These are phyloP conservation scores for Trissolcus brochymenae DNA, from an alignment of 2,888 invertebrate species.

Conservation along the genomic window DNA sequence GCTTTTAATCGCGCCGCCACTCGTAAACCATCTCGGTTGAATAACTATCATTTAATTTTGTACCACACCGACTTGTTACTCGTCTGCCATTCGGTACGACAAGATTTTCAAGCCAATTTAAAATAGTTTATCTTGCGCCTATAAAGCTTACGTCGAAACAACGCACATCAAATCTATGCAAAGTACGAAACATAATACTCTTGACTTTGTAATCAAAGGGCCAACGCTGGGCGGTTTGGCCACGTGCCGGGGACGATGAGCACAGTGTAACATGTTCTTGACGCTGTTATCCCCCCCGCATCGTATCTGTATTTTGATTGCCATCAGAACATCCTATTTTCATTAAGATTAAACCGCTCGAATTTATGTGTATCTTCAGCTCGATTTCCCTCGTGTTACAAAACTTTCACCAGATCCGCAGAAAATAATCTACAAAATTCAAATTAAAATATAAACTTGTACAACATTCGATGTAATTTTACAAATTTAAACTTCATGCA, in stretches of 20 bases:
- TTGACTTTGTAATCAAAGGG: constrained; percentile 41
- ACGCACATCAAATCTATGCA: constrained; percentile 28
- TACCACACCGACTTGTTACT: constrained; percentile 13
- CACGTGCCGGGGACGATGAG: constrained; percentile 50
- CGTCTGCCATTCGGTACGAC: not conserved
- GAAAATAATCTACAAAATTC: not conserved
- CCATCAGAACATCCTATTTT: constrained; percentile 56
- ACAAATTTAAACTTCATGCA: too few species aligned
- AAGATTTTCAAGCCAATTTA: not conserved
- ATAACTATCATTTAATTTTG: constrained; percentile 30
- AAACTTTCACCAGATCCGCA: constrained; percentile 26
- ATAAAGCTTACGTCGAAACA: not conserved
- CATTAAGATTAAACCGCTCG: constrained; percentile 57
- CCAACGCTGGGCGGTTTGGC: constrained; percentile 49
- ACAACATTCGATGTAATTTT: too few species aligned
- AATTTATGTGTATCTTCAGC: constrained; percentile 34
- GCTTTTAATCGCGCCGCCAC: constrained; percentile 22
- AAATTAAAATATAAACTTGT: not conserved
- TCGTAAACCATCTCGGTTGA: constrained; percentile 24
- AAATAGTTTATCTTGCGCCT: not conserved
- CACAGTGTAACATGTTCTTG: constrained; percentile 50
- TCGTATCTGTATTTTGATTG: constrained; percentile 49
- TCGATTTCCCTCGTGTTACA: constrained; percentile 12
- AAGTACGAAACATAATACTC: constrained; percentile 11
- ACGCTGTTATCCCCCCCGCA: constrained; percentile 52